Percentiles rank a stretch among this genome's conserved stretches.
phyloP scores from a whole-genome alignment of 2,113 vertebrate species.

The Sigmodon hispidus region DNA sequence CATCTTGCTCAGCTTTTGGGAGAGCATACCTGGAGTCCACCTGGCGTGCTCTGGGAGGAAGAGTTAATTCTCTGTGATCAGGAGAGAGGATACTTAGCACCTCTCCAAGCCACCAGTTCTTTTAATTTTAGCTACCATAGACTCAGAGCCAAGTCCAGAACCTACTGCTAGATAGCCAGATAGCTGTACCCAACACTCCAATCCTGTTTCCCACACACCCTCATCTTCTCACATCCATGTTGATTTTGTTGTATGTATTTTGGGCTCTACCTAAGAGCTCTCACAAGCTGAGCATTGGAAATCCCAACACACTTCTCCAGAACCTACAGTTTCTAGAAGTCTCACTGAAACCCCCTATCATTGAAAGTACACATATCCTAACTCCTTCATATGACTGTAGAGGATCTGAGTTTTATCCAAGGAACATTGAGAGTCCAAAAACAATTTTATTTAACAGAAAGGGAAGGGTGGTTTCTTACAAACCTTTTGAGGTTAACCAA shows the following conservation, averaged over 20 bases:
- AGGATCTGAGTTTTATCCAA: background rate
- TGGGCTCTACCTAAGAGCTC: background rate
- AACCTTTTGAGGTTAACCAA: background rate
- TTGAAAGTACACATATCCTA: accelerated
- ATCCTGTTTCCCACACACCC: background rate
- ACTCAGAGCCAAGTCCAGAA: background rate
- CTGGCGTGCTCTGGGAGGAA: background rate
- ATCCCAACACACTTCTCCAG: background rate
- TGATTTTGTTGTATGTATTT: background rate
- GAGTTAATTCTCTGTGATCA: background rate
- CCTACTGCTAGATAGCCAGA: too few species aligned
- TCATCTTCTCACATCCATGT: background rate
- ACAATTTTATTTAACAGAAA: background rate
- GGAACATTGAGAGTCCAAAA: background rate
- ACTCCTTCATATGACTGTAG: background rate
- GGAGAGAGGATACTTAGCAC: background rate
- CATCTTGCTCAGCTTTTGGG: background rate
- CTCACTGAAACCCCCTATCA: background rate
- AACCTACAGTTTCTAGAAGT: background rate
- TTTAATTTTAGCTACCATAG: background rate
- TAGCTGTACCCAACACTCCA: accelerated
- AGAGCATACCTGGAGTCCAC: accelerated
- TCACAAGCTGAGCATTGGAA: background rate
- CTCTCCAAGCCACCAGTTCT: background rate
- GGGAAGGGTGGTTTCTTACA: background rate